Evolutionary conservation across 2,113 vertebrate species (phyloP).

Genomic region (Archilochus colubris): DNA sequence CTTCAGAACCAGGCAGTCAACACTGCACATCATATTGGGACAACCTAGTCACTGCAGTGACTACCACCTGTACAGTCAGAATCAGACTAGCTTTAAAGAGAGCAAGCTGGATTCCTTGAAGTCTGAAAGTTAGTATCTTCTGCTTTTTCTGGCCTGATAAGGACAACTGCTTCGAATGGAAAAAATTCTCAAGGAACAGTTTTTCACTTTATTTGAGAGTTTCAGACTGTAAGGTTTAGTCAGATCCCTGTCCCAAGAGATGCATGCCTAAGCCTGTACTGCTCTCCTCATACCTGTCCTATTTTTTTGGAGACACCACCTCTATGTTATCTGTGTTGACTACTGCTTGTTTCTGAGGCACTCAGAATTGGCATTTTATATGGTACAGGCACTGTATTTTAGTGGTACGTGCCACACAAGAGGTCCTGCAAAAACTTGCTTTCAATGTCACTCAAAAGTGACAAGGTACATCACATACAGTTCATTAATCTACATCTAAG

Average conservation of each 20-base stretch:
- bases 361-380: not conserved
- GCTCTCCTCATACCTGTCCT: not conserved
- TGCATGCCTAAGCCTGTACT: not conserved
- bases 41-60: not conserved
- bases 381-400: not conserved
- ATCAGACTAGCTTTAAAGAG: not conserved
- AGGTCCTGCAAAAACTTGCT: not conserved
- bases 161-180: not conserved
- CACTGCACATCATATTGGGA: not conserved
- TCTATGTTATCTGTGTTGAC: not conserved
- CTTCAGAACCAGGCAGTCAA: not conserved
- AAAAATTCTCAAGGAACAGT: not conserved
- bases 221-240: not conserved
- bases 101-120: not conserved
- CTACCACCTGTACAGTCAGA: not conserved
- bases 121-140: not conserved
- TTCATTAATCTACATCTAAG: not conserved
- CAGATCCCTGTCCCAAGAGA: not conserved
- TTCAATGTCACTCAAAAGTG: not conserved
- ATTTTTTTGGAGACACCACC: not conserved
- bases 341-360: not conserved
- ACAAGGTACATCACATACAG: not conserved
- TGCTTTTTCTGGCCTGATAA: not conserved
- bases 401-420: not conserved
- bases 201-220: not conserved